A percentile compares a stretch with the other conserved stretches of the same genome.
These are phyloP conservation scores for Macrocentrus cingulum DNA, from an alignment of 1,140 invertebrate species.

Conservation along the genomic window DNA sequence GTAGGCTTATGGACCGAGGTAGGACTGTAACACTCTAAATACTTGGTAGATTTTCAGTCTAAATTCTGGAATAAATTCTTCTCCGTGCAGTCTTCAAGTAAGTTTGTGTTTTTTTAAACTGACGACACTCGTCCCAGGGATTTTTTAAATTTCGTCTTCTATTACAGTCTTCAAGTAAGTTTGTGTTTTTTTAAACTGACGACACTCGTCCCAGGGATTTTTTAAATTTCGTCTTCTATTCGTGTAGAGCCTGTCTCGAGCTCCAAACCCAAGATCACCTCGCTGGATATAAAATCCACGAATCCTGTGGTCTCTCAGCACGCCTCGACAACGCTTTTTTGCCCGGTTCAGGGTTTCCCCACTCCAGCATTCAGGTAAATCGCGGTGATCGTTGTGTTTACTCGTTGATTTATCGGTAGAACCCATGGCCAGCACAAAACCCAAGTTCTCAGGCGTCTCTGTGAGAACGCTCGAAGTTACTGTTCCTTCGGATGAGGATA, in stretches of 20 bases:
- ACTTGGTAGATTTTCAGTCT: too few relatives aligned
- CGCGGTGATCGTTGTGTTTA: constrained; percentile 18
- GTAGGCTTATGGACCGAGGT: too few relatives aligned
- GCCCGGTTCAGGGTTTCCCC: constrained; percentile 66
- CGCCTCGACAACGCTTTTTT: constrained; percentile 57
- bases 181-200: background rate
- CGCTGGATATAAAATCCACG: constrained; percentile 54
- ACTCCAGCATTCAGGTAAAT: constrained; percentile 52
- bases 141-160: background rate
- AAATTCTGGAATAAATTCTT: too few relatives aligned
- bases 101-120: constrained; percentile 25
- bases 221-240: background rate
- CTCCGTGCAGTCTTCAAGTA: constrained; percentile 64
- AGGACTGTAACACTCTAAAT: too few relatives aligned
- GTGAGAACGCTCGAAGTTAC: constrained; percentile 48
- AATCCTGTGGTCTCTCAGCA: constrained; percentile 42
- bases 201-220: too few relatives aligned
- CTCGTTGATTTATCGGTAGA: constrained; percentile 30
- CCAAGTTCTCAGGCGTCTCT: constrained; percentile 59
- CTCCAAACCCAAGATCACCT: constrained; percentile 60
- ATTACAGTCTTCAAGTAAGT: constrained; percentile 61
- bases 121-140: too few relatives aligned
- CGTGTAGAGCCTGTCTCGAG: constrained; percentile 60
- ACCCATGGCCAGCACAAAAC: constrained; percentile 69
- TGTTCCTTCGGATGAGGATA: constrained; percentile 62